These are phyloP conservation scores for Uria aalge DNA, from an alignment of 2,113 vertebrate species.

Conservation along the genomic window DNA sequence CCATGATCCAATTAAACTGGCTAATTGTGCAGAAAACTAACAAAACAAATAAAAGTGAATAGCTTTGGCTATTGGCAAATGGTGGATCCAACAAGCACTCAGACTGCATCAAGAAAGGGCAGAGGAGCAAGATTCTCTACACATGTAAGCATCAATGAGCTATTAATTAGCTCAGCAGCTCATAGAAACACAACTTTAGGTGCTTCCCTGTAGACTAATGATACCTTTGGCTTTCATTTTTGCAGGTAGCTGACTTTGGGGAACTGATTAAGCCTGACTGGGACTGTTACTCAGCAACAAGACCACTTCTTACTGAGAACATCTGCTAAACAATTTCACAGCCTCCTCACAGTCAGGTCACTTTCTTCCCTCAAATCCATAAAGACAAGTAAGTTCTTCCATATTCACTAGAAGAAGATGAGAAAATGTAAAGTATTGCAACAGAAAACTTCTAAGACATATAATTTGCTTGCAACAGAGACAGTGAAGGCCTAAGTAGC, in stretches of 20 bases:
- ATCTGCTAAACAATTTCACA: not conserved
- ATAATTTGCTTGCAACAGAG: not conserved
- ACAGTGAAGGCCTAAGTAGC: not conserved
- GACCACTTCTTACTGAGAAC: not conserved
- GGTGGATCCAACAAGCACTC: not conserved
- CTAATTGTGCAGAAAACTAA: not conserved
- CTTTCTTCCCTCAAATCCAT: not conserved
- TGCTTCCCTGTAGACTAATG: not conserved
- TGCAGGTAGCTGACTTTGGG: not conserved
- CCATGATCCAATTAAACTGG: not conserved
- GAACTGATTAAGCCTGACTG: not conserved
- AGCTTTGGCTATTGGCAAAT: not conserved
- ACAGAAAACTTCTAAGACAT: not conserved
- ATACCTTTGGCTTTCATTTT: not conserved
- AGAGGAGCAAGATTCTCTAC: not conserved
- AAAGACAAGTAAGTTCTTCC: not conserved
- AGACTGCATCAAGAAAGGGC: accelerated
- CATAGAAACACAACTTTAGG: not conserved
- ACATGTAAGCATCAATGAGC: not conserved
- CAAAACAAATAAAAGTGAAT: not conserved
- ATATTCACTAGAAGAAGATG: not conserved
- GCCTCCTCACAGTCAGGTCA: not conserved
- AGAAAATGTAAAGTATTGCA: not conserved
- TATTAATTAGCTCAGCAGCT: not conserved
- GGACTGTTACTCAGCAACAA: not conserved